Percentiles rank a stretch among this genome's conserved stretches.
These are phyloP conservation scores for Stichopus chloronotus DNA, from an alignment of 35 echinoderm and acorn worm species.

Conservation along the genomic window DNA sequence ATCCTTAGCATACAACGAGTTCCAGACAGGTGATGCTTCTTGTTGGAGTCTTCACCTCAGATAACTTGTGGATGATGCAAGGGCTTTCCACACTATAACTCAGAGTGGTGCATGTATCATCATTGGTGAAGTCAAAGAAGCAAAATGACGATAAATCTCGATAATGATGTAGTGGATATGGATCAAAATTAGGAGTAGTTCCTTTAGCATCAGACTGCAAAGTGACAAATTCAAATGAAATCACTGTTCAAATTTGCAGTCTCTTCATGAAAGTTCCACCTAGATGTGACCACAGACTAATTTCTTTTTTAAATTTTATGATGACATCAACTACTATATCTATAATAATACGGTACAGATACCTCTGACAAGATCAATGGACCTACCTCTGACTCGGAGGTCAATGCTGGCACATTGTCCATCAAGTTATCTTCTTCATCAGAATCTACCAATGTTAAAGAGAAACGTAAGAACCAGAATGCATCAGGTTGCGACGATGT, in stretches of 20 bases:
- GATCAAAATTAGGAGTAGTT: no score
- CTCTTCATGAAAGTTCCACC: no score
- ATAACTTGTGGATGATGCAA: background rate
- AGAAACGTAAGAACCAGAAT: background rate
- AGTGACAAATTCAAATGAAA: no score
- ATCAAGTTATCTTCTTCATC: constrained; percentile 42
- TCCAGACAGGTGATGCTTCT: no score
- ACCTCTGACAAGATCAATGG: background rate
- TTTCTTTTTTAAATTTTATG: no score
- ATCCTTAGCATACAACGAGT: no score
- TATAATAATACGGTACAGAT: no score
- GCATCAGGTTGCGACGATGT: background rate
- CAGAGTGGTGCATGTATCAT: constrained; percentile 3
- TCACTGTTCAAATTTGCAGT: no score
- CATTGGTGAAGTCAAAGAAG: background rate
- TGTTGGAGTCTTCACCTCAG: background rate
- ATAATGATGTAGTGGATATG: no score
- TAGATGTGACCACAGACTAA: no score
- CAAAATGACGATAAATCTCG: background rate
- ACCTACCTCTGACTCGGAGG: constrained; percentile 47
- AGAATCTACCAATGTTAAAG: constrained; percentile 11
- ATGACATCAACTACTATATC: no score
- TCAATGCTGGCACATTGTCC: background rate
- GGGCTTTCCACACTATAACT: background rate
- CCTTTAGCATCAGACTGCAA: no score